Percentiles rank a stretch among this genome's conserved stretches.
phyloP scores from a whole-genome alignment of 2,888 invertebrate genomes.

The Polydrusus tereticollis region DNA sequence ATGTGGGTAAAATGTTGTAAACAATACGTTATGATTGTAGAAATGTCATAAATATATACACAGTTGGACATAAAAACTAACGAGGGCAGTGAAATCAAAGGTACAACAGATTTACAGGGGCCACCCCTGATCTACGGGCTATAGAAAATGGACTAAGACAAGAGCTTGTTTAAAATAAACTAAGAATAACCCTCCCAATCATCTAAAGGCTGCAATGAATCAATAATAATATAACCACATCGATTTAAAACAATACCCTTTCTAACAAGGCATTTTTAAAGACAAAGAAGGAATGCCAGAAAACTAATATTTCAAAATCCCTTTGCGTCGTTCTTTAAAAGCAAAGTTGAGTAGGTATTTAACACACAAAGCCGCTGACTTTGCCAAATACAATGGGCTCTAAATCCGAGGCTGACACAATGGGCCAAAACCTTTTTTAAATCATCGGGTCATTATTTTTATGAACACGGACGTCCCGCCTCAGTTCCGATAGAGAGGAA shows the following conservation, averaged over 20 bases:
- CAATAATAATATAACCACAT: too few relatives aligned
- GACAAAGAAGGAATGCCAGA: not conserved
- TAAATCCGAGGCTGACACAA: conserved; percentile 5
- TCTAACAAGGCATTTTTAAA: not conserved
- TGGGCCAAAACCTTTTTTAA: conserved; percentile 17
- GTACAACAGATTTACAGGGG: too few relatives aligned
- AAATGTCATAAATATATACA: too few relatives aligned
- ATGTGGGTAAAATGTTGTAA: not conserved
- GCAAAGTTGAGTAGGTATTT: conserved; percentile 28
- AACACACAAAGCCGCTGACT: conserved; percentile 28
- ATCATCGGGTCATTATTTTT: conserved; percentile 23
- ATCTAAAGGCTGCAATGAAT: too few relatives aligned
- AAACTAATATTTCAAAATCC: conserved; percentile 22
- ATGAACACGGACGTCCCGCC: conserved; percentile 1
- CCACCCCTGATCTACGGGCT: too few relatives aligned
- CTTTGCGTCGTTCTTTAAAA: conserved; percentile 9
- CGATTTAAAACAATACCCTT: not conserved
- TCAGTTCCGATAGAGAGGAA: not conserved
- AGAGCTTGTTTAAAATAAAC: too few relatives aligned
- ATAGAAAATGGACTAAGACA: too few relatives aligned
- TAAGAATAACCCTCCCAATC: too few relatives aligned
- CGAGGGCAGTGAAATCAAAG: too few relatives aligned
- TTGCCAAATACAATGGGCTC: conserved; percentile 29
- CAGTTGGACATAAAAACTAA: too few relatives aligned
- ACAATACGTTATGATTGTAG: too few relatives aligned